Conservation (phyloP, 2,888 invertebrate species). For the Lagria hirta region DNA sequence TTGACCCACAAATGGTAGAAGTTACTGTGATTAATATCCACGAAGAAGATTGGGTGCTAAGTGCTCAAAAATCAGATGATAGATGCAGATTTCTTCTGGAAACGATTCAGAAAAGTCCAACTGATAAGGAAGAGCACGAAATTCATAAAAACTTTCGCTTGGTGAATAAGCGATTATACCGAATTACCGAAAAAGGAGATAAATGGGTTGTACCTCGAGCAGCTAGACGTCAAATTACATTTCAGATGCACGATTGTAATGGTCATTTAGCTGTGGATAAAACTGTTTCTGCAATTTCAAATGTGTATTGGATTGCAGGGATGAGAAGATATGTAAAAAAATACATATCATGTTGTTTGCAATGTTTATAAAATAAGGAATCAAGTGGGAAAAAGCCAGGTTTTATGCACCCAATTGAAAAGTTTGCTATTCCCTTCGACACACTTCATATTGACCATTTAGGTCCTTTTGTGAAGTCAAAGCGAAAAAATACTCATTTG, state of each 20-base stretch:
- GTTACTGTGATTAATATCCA: constrained; percentile 2
- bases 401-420: constrained; percentile 31
- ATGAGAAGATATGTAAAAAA: constrained; percentile 38
- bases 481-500: constrained; percentile 5
- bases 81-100: constrained; percentile 1
- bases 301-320: constrained; percentile 24
- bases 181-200: constrained; percentile 5
- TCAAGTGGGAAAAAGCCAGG: constrained; percentile 33
- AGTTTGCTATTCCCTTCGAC: constrained; percentile 25
- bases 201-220: constrained; percentile 24
- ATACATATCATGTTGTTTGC: constrained; percentile 36
- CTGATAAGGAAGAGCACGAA: too few relatives aligned
- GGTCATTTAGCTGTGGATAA: constrained; percentile 22
- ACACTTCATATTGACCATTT: constrained; percentile 32
- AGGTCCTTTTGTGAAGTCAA: constrained; percentile 27
- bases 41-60: constrained; percentile 18
- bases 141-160: constrained; percentile 14
- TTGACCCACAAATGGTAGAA: constrained; percentile 3
- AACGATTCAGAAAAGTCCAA: not conserved
- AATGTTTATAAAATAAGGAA: constrained; percentile 42
- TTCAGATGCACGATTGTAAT: constrained; percentile 14
- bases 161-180: constrained; percentile 4
- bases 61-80: not conserved
- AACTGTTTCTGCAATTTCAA: constrained; percentile 1
- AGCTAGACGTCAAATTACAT: constrained; percentile 14